These are phyloP conservation scores for Tachina lurida DNA, from an alignment of 2,888 invertebrate genomes.

Conservation along the genomic window DNA sequence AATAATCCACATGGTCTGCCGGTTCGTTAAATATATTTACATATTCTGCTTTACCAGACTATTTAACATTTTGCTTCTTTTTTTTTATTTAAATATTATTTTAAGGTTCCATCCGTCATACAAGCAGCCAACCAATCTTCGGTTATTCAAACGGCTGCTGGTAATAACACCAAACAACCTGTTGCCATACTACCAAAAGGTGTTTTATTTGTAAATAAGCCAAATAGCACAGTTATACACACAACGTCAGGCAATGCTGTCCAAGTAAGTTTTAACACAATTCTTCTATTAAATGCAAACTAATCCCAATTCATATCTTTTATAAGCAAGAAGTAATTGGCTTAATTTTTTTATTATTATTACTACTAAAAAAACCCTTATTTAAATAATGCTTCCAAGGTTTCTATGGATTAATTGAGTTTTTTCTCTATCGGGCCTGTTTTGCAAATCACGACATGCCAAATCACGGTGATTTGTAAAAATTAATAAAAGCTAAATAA, in stretches of 20 bases:
- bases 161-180: constrained; percentile 92
- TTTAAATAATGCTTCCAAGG: constrained; percentile 41
- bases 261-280: constrained; percentile 84
- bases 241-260: constrained; percentile 89
- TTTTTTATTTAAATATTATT: neutral
- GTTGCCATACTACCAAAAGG: constrained; percentile 93
- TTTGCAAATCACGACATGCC: no score
- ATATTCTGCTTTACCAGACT: constrained; percentile 1
- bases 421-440: no score
- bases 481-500: no score
- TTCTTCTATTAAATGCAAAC: neutral
- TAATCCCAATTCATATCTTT: constrained; percentile 1
- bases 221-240: constrained; percentile 93
- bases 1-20: constrained; percentile 85
- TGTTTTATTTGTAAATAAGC: constrained; percentile 96
- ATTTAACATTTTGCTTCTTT: neutral
- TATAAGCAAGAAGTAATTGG: constrained; percentile 38
- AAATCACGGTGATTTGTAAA: no score
- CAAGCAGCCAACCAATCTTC: constrained; percentile 97
- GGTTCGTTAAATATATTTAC: constrained; percentile 82
- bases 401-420: no score
- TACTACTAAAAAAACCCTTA: neutral
- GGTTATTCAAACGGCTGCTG: constrained; percentile 96
- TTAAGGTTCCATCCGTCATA: constrained; percentile 91
- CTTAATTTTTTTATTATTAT: neutral